These are phyloP conservation scores for Agrochola lychnidis DNA, from an alignment of 2,888 invertebrate genomes.

Conservation along the genomic window DNA sequence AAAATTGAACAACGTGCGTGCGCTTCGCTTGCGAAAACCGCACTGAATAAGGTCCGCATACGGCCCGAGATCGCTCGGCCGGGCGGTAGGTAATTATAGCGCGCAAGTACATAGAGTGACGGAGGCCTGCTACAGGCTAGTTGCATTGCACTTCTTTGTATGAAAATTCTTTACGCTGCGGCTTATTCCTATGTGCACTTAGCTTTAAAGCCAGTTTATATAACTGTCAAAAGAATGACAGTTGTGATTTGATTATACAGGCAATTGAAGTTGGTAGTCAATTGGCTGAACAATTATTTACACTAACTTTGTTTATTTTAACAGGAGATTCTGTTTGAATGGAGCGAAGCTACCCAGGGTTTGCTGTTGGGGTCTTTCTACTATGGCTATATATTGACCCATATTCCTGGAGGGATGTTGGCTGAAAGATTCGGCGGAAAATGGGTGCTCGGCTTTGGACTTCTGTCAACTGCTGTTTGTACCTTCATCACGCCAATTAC, in stretches of 20 bases:
- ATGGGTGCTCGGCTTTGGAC: slow-evolving; percentile 95
- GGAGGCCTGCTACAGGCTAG: too few relatives aligned
- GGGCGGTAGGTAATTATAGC: too few relatives aligned
- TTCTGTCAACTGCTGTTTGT: slow-evolving; percentile 95
- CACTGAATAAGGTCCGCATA: too few relatives aligned
- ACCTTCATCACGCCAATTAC: slow-evolving; percentile 95
- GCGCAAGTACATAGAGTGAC: too few relatives aligned
- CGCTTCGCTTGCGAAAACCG: too few relatives aligned
- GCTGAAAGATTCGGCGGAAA: slow-evolving; percentile 96
- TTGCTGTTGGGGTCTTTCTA: slow-evolving; percentile 95
- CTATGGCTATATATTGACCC: slow-evolving; percentile 96
- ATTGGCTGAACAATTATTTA: background rate
- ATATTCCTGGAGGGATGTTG: slow-evolving; percentile 95
- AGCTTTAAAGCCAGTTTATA: background rate
- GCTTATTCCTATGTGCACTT: background rate
- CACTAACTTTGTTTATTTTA: slow-evolving; percentile 9
- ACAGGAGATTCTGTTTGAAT: slow-evolving; percentile 87
- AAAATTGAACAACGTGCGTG: too few relatives aligned
- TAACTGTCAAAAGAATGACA: background rate
- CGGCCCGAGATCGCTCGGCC: too few relatives aligned
- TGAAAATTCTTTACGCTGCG: background rate
- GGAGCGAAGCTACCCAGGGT: slow-evolving; percentile 94
- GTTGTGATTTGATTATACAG: background rate
- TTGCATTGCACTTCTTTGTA: too few relatives aligned
- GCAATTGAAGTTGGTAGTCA: background rate